Evolutionary conservation across 2,888 invertebrate genomes (phyloP).

Genomic region (Argyresthia albistria): DNA sequence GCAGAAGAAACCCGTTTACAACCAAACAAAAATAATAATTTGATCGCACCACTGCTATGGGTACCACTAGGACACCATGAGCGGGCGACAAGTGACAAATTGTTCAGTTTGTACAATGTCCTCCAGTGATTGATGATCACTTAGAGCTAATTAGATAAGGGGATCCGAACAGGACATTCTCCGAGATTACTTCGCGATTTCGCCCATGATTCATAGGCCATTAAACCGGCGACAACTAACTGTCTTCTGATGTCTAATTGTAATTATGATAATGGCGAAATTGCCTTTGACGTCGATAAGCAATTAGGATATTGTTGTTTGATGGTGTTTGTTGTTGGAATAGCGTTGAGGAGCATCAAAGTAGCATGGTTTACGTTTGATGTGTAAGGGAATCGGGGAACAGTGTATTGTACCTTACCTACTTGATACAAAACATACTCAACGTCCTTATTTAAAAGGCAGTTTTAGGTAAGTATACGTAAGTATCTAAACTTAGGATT

Average conservation of each 20-base stretch:
- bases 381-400: no score
- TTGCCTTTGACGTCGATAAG: neutral
- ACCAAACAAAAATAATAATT: neutral
- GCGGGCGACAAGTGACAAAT: constrained; percentile 13
- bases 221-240: constrained; percentile 1
- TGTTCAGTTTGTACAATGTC: constrained; percentile 23
- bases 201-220: constrained; percentile 4
- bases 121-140: constrained; percentile 35
- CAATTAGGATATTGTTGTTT: neutral
- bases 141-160: constrained; percentile 39
- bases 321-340: no score
- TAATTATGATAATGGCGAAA: constrained; percentile 4
- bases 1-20: no score
- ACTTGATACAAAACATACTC: no score
- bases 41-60: neutral
- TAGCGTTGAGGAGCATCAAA: no score
- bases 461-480: no score
- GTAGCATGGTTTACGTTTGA: no score
- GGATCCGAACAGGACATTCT: neutral
- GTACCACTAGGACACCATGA: neutral
- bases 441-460: no score
- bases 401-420: no score
- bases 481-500: no score
- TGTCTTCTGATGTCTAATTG: neutral
- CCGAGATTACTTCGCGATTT: neutral